These are phyloP conservation scores for Mormyrus iriodes DNA, from an alignment of 2,113 vertebrate genomes.

Conservation along the genomic window DNA sequence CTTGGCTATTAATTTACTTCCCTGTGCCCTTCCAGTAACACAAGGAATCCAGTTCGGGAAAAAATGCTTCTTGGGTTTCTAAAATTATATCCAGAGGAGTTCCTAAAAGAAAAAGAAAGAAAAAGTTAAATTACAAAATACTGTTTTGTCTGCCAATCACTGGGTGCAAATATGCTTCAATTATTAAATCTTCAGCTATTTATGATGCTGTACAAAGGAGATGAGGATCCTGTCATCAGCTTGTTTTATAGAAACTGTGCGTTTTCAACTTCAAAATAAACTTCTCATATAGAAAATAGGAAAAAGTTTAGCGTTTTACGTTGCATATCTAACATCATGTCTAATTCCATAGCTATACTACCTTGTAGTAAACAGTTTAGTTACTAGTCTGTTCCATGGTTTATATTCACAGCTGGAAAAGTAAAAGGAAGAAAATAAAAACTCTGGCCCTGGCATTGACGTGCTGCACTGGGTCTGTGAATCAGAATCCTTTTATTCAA, in stretches of 20 bases:
- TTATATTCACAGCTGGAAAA: not conserved
- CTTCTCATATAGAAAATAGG: not conserved
- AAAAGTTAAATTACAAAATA: not conserved
- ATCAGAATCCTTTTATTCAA: not conserved
- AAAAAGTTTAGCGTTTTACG: not conserved
- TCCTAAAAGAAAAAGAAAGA: not conserved
- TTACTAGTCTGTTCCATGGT: not conserved
- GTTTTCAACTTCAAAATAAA: not conserved
- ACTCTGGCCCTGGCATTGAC: not conserved
- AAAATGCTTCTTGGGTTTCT: not conserved
- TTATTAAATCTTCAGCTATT: not conserved
- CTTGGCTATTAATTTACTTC: conserved; percentile 1
- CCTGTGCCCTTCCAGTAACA: conserved; percentile 17
- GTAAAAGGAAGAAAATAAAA: not conserved
- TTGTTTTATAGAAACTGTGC: not conserved
- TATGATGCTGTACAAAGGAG: not conserved
- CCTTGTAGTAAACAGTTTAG: not conserved
- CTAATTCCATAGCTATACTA: not conserved
- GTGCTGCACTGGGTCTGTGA: not conserved
- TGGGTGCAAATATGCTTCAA: not conserved
- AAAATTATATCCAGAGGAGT: conserved; percentile 8
- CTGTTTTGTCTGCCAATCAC: not conserved
- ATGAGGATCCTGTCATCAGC: not conserved
- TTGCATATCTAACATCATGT: not conserved
- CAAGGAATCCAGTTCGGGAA: not conserved